Base-by-base conservation (phyloP, 37 sponge, comb jelly and placozoan species). In the Beroe forskalii region DNA sequence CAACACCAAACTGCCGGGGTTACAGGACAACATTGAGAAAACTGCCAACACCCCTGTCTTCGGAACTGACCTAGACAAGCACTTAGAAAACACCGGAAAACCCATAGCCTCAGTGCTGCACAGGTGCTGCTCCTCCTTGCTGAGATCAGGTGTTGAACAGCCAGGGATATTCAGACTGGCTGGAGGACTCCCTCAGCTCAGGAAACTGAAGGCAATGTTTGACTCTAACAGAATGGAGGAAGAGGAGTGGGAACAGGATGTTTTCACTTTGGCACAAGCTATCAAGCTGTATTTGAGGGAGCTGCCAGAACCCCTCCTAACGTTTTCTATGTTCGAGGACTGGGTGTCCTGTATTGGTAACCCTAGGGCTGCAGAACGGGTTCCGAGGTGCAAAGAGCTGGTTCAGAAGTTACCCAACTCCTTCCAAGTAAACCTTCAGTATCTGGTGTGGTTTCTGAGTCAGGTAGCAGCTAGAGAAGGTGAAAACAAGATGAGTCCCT, bases 241-340 rank as follows among this genome's bases (percentile, higher is more conserved):
- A 30, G 86, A 80, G 30, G 86, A 80, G 12, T 80, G 86, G 86
- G 86, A 80, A 80, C 37, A 80, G 22, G 86, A 80, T 43, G 86
- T 80, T 14, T 80, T 44, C 40, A 80, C 86, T 38, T 25, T 80
- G 25, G 86, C 55, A 4, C 86, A 80, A 25, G 86, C 86, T 1
- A 80, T 80, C 27, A 80, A 80, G 86, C 44, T 80, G 43, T 80
- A 80, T 25, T 37, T 80, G 24, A 41, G 86, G 43, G 86, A 80
- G 48, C 55, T 80, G 40, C 86, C 86, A 42, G 86, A 80, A 80
- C 86, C 86, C 0, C 55, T 80, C 30, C 86, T 80, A 1, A 80
- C 86, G 1, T 80, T 44, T 25, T 4, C 44, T 37, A 80, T 80
- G 86, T 80, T 80, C 42, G 86, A 80, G 27, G 48, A 80, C 28